Evolutionary conservation across 2,888 invertebrate genomes (phyloP), one percentile per base, ranked within the genome.

Genomic region (Oligia fasciuncula): DNA sequence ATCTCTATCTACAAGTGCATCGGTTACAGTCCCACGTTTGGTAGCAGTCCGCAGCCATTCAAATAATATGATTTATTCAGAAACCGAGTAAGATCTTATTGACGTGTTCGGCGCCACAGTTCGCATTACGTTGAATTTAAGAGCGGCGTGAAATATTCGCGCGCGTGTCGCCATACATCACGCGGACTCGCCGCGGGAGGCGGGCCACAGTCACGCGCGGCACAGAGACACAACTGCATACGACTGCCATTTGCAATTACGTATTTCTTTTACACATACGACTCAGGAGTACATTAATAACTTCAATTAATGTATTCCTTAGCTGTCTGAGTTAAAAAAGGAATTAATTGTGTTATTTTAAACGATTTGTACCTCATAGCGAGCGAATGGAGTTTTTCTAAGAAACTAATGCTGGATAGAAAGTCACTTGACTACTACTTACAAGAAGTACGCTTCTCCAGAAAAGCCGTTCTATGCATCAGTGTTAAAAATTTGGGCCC

Each of bases 91-190:
- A 46, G 68, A 67, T 49, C 23, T 77, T 51, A 51, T 29, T 29
- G 77, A 49, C 35, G 35, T 49, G 29, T 63, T 71, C 13, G 81
- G 73, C 54, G 83, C 71, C 79, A 69, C 69, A 51, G 43, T 65
- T 63, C 72, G 63, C 68, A 57, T 83, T 40, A 60, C 68, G 51
- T 43, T 51, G 63, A 51, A 78, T 72, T 60, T 79, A 60, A 60
- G 79, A 63, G 84, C 68, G 43, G 80, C 60, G 79, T 73, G 78
- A 81, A 73, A 84, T 81, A 84, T 79, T 81, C 66, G 79, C 77
- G 79, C 67, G 63, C 72, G 73, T 72, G 85, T 81, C 73, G 85
- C 75, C 65, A 79, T 86, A 54, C 62, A 86, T 87, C 85, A 84
- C 73, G 43, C 43, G 63, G 46, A 35, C 63, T 19, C 73, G 68